phyloP scores from a whole-genome alignment of 2,888 invertebrate species.

The Leptothorax acervorum region DNA sequence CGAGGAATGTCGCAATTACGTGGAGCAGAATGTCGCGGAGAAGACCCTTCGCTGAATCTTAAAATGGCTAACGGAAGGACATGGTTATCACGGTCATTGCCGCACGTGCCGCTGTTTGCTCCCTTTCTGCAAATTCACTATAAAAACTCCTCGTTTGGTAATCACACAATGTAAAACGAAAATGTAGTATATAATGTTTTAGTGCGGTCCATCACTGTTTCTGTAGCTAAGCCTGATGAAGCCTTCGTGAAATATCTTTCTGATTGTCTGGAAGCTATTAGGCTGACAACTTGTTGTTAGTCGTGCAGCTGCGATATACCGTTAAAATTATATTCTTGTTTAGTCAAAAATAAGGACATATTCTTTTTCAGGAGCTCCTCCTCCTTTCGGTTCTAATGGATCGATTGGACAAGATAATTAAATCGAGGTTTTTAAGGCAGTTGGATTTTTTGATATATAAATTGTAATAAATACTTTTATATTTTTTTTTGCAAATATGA shows the following conservation, averaged over 20 bases:
- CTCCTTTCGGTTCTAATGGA: background rate
- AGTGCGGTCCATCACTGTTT: conserved; percentile 40
- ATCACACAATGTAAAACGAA: background rate
- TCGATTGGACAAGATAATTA: background rate
- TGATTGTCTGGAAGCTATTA: conserved; percentile 37
- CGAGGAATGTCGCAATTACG: conserved; percentile 32
- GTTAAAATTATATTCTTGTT: conserved; percentile 44
- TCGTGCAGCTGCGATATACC: conserved; percentile 37
- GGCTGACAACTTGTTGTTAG: background rate
- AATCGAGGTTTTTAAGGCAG: background rate
- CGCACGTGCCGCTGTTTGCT: background rate
- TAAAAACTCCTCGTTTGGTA: background rate
- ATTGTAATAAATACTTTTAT: background rate
- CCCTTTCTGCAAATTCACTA: conserved; percentile 1
- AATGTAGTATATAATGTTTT: background rate
- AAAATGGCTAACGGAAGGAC: conserved; percentile 7
- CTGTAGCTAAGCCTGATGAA: background rate
- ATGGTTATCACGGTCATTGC: background rate
- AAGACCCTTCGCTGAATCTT: conserved; percentile 18
- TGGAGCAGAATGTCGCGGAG: conserved; percentile 19
- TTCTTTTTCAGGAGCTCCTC: background rate
- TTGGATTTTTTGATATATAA: background rate
- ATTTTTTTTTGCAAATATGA: background rate
- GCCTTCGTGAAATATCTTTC: conserved; percentile 34
- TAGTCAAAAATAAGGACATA: background rate